A percentile compares a stretch with the other conserved stretches of the same genome.
These are phyloP conservation scores for Procambarus clarkii DNA, from an alignment of 1,140 invertebrate species.

Conservation along the genomic window DNA sequence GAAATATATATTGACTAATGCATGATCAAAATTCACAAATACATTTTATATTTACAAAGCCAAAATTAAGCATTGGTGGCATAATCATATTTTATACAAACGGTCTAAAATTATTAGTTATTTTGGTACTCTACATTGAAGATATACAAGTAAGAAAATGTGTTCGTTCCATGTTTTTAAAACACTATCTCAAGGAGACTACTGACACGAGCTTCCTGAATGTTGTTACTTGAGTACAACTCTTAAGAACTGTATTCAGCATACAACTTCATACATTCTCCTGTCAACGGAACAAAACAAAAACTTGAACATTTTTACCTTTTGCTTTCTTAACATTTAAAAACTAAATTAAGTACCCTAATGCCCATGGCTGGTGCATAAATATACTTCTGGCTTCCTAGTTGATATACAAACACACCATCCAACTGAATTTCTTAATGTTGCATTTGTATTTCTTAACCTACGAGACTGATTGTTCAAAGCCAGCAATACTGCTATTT, in stretches of 20 bases:
- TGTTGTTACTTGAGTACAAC: neutral
- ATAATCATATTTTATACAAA: neutral
- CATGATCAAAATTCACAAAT: neutral
- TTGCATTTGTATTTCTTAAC: neutral
- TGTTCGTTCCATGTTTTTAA: neutral
- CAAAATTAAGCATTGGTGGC: neutral
- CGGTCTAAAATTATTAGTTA: neutral
- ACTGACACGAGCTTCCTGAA: neutral
- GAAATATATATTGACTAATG: neutral
- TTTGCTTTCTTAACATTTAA: neutral
- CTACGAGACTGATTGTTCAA: neutral
- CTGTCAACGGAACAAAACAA: neutral
- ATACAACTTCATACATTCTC: neutral
- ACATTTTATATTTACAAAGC: neutral
- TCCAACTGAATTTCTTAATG: neutral
- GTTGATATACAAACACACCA: neutral
- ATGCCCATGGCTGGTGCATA: neutral
- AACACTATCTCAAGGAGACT: neutral
- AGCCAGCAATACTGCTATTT: neutral
- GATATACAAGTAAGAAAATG: neutral
- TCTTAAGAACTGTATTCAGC: neutral
- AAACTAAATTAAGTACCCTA: neutral
- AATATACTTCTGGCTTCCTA: neutral
- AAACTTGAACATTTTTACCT: neutral
- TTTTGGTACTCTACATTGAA: neutral